Conservation (phyloP, 2,888 invertebrate species). For the Tenthredo livida region DNA sequence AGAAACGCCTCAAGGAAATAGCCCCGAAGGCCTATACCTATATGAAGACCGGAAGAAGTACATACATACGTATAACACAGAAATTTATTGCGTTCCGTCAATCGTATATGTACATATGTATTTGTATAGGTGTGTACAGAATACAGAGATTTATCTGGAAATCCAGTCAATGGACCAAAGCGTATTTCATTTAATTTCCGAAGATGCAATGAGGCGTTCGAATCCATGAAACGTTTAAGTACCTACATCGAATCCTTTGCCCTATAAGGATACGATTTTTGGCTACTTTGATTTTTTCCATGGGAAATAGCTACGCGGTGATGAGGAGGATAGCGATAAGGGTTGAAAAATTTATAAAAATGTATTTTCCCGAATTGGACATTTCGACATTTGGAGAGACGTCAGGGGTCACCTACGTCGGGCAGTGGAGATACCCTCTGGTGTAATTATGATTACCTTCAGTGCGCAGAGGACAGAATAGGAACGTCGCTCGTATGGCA, state of each 20-base stretch:
- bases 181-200: background rate
- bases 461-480: slow-evolving; percentile 70
- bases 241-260: background rate
- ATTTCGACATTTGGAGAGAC: slow-evolving; percentile 1
- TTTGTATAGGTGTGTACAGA: background rate
- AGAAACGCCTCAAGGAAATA: slow-evolving; percentile 41
- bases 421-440: slow-evolving; percentile 71
- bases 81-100: background rate
- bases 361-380: background rate
- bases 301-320: background rate
- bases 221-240: background rate
- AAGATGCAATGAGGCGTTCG: background rate
- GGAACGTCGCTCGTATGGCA: slow-evolving; percentile 72
- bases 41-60: background rate
- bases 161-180: background rate
- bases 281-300: background rate
- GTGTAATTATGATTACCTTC: slow-evolving; percentile 76
- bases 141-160: background rate
- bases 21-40: background rate
- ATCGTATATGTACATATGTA: too few relatives aligned
- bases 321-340: background rate
- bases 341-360: slow-evolving; percentile 18
- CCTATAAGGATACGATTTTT: background rate
- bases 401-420: slow-evolving; percentile 59
- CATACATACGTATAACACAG: background rate